phyloP scores from a whole-genome alignment of 2,113 vertebrate genomes.

The Narcine bancroftii region DNA sequence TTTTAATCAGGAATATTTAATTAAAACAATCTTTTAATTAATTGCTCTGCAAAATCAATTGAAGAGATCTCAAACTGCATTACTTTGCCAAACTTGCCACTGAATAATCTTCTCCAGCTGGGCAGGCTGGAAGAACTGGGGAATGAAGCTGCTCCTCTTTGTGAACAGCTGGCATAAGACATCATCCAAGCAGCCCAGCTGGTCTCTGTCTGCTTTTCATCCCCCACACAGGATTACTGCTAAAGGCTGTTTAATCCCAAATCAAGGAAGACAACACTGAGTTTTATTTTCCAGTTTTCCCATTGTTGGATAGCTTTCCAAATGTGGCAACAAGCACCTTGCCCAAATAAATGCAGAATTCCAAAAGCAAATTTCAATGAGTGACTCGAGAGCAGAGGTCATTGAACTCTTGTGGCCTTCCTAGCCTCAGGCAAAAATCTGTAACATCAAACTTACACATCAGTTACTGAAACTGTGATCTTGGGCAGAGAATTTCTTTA shows the following conservation, averaged over 20 bases:
- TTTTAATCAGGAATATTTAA: not conserved
- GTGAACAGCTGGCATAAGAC: not conserved
- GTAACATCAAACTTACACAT: not conserved
- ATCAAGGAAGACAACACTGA: not conserved
- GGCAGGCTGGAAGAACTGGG: not conserved
- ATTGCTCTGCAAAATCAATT: conserved; percentile 12
- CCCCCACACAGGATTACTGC: not conserved
- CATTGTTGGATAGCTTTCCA: not conserved
- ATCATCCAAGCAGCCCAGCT: too few species aligned
- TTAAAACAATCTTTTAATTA: not conserved
- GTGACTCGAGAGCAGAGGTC: not conserved
- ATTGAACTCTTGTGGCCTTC: not conserved
- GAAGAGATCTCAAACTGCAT: not conserved
- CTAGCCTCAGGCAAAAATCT: not conserved
- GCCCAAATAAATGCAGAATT: not conserved
- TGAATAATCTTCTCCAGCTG: not conserved
- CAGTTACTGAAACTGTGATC: not conserved
- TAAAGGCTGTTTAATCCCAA: not conserved
- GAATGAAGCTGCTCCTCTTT: not conserved
- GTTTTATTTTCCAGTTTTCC: not conserved
- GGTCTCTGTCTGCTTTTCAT: not conserved
- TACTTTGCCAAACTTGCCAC: not conserved
- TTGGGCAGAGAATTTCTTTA: not conserved
- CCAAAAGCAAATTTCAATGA: not conserved
- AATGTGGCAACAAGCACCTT: not conserved